Evolutionary conservation across 2,113 vertebrate species (phyloP).

Genomic region (Calypte anna): DNA sequence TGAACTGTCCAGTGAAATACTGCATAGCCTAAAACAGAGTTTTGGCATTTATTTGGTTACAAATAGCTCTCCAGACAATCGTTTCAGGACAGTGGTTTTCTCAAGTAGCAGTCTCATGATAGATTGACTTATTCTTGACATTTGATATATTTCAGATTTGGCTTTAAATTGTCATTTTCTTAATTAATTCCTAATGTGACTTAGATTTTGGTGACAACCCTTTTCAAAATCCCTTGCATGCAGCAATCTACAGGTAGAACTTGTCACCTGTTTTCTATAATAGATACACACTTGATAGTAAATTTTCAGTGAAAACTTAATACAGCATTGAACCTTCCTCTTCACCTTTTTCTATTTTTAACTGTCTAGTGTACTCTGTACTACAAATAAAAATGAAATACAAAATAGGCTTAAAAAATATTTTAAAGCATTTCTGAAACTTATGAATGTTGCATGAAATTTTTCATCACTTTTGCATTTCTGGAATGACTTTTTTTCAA

Average conservation of each 20-base stretch:
- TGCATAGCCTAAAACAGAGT: not conserved
- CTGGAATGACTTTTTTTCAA: not conserved
- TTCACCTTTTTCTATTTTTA: not conserved
- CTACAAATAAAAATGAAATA: not conserved
- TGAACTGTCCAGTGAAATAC: not conserved
- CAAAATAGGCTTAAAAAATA: not conserved
- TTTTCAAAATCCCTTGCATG: not conserved
- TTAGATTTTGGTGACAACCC: not conserved
- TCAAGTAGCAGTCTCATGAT: not conserved
- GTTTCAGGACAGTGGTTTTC: not conserved
- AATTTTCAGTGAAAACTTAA: not conserved
- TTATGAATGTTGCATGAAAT: not conserved
- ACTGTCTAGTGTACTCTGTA: not conserved
- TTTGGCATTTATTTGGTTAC: not conserved
- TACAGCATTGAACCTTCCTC: not conserved
- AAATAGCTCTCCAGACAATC: not conserved
- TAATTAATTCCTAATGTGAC: not conserved
- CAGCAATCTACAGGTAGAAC: not conserved
- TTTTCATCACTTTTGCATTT: not conserved
- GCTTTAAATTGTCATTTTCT: not conserved
- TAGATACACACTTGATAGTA: not conserved
- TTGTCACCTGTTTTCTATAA: not conserved
- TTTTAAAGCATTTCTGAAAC: not conserved
- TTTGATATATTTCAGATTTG: not conserved
- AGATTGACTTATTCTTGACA: not conserved